These are phyloP conservation scores for Acanthosoma haemorrhoidale DNA, from an alignment of 2,888 invertebrate species.

Conservation along the genomic window DNA sequence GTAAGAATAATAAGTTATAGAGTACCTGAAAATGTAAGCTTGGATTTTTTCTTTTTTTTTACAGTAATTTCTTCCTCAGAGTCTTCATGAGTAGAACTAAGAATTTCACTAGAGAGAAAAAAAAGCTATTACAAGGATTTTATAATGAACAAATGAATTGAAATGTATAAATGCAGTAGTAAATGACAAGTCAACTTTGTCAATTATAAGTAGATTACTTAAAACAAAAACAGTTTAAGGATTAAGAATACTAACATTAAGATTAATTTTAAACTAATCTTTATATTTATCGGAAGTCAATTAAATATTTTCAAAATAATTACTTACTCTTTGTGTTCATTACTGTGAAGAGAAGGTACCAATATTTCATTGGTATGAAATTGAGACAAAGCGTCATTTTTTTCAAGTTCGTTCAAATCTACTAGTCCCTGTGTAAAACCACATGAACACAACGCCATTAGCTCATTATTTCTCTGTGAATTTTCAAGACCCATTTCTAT, in stretches of 20 bases:
- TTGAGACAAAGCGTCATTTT: neutral
- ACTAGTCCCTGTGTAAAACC: conserved; percentile 49
- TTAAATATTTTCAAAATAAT: too few species aligned
- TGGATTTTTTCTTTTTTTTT: conserved; percentile 44
- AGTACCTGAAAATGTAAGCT: conserved; percentile 51
- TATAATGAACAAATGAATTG: too few species aligned
- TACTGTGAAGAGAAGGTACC: neutral
- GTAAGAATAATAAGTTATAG: too few species aligned
- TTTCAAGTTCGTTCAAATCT: conserved; percentile 34
- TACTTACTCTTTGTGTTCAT: neutral
- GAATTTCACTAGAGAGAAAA: neutral
- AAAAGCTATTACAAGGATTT: neutral
- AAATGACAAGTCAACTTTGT: too few species aligned
- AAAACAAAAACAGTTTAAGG: too few species aligned
- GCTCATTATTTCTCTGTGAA: conserved; percentile 33
- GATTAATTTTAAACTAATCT: too few species aligned
- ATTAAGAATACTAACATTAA: too few species aligned
- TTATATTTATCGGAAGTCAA: too few species aligned
- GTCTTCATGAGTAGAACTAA: conserved; percentile 46
- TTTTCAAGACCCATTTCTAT: conserved; percentile 41
- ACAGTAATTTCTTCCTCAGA: conserved; percentile 40
- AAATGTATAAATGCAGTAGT: too few species aligned
- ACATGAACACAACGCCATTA: conserved; percentile 53
- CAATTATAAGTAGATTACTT: too few species aligned
- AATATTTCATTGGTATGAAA: neutral